Percentiles rank a stretch among this genome's conserved stretches.
Conservation (phyloP, 2,797 vertebrate genomes). For the Protosalanx chinensis region DNA sequence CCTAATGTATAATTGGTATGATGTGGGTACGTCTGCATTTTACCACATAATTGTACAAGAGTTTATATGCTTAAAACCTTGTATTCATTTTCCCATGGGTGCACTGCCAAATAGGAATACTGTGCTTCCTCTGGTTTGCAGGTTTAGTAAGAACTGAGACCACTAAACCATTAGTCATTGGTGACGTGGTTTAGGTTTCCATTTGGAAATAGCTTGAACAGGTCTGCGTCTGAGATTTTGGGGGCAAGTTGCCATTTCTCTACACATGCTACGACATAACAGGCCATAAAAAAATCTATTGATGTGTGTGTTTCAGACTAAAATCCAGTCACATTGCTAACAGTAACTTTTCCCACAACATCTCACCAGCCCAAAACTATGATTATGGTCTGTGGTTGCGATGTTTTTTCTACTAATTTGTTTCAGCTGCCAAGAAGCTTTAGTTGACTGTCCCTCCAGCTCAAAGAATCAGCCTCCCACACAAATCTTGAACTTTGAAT, state of each 20-base stretch:
- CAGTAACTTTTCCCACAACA: constrained; percentile 54
- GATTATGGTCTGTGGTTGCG: constrained; percentile 66
- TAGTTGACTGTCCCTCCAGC: background rate
- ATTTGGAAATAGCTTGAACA: constrained; percentile 8
- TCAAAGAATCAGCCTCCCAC: background rate
- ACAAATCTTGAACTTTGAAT: background rate
- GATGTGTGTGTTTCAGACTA: constrained; percentile 51
- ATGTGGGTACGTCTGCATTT: constrained; percentile 41
- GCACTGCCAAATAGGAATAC: constrained; percentile 35
- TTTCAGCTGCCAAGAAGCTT: constrained; percentile 50
- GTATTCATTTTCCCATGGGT: constrained; percentile 60
- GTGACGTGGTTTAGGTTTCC: constrained; percentile 3
- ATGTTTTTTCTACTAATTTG: constrained; percentile 56
- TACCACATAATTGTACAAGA: constrained; percentile 51
- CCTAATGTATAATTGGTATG: constrained; percentile 12
- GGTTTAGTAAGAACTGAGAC: background rate
- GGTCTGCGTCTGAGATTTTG: constrained; percentile 31
- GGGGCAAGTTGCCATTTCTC: constrained; percentile 31
- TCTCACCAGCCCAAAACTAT: constrained; percentile 54
- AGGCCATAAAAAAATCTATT: constrained; percentile 17
- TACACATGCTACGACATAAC: constrained; percentile 16
- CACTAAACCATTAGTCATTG: constrained; percentile 9
- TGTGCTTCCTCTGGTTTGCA: constrained; percentile 25
- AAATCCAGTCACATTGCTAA: constrained; percentile 55
- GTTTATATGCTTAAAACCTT: constrained; percentile 52